Evolutionary conservation across 2,797 vertebrate species (phyloP), one percentile per base, ranked within the genome.

Genomic region (Brachyrhaphis roseni): DNA sequence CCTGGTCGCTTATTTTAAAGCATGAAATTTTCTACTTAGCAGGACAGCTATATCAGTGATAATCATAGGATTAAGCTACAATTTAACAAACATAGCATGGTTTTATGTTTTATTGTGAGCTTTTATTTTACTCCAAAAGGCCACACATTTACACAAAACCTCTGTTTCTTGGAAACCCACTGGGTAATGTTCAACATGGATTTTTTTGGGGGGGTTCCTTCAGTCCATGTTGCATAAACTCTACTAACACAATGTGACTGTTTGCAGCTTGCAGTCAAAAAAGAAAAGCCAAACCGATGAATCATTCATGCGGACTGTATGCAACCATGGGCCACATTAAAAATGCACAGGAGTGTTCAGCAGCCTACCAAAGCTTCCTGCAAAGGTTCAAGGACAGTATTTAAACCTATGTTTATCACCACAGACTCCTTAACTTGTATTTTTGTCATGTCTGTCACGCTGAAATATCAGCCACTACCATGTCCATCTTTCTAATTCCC

Each of bases 401-500:
- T 85, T 73, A 78, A 59, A 80, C 55, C 36, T 59, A 12, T 39
- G 28, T 59, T 53, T 75, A n/a, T 8, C 49, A 26, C 8, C 8
- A 53, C 12, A 45, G 11, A 45, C 2, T 15, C 36, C 12, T 43
- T 43, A 12, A 23, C 34, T 39, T 41, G 26, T 16, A 45, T 2
- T 23, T 68, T 23, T 41, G 20, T 8, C 5, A 31, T 39, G 20
- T 43, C 18, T 43, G 66, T 43, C 6, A 0, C 7, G 5, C 12
- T 45, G 12, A 43, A 45, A 93, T 88, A 88, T 88, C 88, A 90
- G 81, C 76, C 66, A 57, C 78, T 86, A 92, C 87, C 90, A 86
- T 64, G 51, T 36, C 77, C 75, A 84, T 91, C 34, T 68, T 89
- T 16, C n/a, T 80, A 92, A 85, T 28, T 72, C 31, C 75, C 59